These are phyloP conservation scores for Lophura nycthemera DNA, from an alignment of 2,113 vertebrate species.

Conservation along the genomic window DNA sequence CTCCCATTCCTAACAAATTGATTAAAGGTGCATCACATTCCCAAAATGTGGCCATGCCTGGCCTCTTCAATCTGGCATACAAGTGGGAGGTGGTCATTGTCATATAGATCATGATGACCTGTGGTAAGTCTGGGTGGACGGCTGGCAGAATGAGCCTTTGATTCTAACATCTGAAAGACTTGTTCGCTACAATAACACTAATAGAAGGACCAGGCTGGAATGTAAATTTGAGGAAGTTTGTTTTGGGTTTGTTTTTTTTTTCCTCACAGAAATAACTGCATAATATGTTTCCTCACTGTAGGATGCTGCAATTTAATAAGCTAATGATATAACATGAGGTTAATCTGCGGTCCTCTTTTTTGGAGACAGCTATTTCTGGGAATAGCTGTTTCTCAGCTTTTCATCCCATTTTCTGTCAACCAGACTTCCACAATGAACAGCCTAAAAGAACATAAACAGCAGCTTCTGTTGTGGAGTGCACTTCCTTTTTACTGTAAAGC, in stretches of 20 bases:
- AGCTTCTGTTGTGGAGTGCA: conserved; percentile 17
- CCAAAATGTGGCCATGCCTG: neutral
- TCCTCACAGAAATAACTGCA: neutral
- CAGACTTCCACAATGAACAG: conserved; percentile 10
- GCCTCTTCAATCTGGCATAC: neutral
- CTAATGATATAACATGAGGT: conserved; percentile 1
- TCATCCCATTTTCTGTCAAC: conserved; percentile 32
- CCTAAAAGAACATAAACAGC: conserved; percentile 33
- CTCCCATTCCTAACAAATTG: neutral
- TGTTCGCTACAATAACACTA: neutral
- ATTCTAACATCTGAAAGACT: neutral
- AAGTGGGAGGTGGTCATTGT: neutral
- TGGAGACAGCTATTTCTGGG: conserved; percentile 8
- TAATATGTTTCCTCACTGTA: neutral
- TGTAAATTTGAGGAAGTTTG: neutral
- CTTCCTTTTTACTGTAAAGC: conserved; percentile 21
- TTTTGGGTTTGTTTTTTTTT: neutral
- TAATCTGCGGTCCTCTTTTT: neutral
- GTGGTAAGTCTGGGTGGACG: accelerated
- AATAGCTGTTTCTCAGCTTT: conserved; percentile 36
- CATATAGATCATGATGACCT: neutral
- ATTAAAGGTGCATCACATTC: neutral
- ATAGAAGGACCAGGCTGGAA: neutral
- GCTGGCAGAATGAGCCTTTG: neutral
- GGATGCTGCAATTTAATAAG: neutral